Conservation (phyloP, 1,140 invertebrate genomes). For the Trinorchestia longiramus region DNA sequence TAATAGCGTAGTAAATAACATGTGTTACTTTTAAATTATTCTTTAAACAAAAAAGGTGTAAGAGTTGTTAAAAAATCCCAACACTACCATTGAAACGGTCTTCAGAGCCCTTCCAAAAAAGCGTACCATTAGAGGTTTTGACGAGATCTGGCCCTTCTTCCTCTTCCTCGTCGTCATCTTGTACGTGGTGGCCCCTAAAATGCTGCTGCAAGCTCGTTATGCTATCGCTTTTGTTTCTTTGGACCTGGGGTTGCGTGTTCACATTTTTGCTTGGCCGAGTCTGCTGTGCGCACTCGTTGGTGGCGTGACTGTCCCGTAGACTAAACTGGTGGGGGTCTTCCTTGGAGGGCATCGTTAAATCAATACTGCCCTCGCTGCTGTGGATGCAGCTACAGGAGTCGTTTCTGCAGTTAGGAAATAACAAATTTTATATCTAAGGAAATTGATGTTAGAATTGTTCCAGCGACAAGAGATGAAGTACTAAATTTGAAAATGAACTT, state of each 20-base stretch:
- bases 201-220: conserved; percentile 40
- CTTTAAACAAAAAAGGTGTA: no score
- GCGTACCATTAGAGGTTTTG: conserved; percentile 59
- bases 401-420: not conserved
- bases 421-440: no score
- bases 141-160: conserved; percentile 58
- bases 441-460: no score
- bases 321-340: not conserved
- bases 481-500: no score
- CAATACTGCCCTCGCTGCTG: not conserved
- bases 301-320: conserved; percentile 9
- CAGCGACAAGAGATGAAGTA: no score
- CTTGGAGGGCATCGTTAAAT: not conserved
- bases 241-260: conserved; percentile 20
- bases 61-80: no score
- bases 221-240: conserved; percentile 52
- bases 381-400: conserved; percentile 36
- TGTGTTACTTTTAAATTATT: no score
- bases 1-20: no score
- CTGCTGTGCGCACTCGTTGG: not conserved
- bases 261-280: not conserved
- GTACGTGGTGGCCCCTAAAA: not conserved
- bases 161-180: conserved; percentile 53
- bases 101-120: not conserved
- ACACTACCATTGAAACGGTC: no score